These are phyloP conservation scores for Ophion ventricosus DNA, from an alignment of 2,888 invertebrate genomes.

Conservation along the genomic window DNA sequence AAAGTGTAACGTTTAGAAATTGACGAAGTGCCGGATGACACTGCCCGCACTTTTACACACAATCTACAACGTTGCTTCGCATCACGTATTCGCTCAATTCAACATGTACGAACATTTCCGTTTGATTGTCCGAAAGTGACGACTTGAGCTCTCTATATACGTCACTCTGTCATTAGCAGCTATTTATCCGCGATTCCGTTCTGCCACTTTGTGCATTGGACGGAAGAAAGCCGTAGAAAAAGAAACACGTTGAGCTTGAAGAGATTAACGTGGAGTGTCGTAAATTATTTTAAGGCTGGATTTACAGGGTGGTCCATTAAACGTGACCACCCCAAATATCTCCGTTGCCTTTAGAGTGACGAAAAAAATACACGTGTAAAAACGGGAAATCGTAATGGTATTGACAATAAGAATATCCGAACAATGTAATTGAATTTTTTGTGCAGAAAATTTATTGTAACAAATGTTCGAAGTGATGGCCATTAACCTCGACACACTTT, in stretches of 20 bases:
- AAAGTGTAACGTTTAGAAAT: slow-evolving; percentile 77
- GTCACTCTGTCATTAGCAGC: slow-evolving; percentile 44
- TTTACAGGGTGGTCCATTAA: no score
- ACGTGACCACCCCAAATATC: no score
- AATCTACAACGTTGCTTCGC: background rate
- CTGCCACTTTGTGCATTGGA: slow-evolving; percentile 7
- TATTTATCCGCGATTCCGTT: slow-evolving; percentile 19
- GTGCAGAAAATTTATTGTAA: no score
- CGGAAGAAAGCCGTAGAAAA: background rate
- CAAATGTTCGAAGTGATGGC: no score
- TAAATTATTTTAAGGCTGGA: no score
- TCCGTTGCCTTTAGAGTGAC: no score
- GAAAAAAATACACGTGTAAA: no score
- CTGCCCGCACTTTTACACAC: slow-evolving; percentile 19
- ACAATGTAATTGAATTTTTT: no score
- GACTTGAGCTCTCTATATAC: slow-evolving; percentile 3
- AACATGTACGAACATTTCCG: slow-evolving; percentile 4
- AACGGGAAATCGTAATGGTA: no score
- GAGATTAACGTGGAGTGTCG: no score
- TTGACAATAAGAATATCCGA: no score
- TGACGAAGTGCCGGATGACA: slow-evolving; percentile 57
- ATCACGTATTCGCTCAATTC: background rate
- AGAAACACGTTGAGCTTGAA: background rate
- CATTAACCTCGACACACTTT: no score
- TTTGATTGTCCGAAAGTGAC: slow-evolving; percentile 43